Evolutionary conservation across 2,797 vertebrate genomes (phyloP).

Genomic region (Poeciliopsis infans): DNA sequence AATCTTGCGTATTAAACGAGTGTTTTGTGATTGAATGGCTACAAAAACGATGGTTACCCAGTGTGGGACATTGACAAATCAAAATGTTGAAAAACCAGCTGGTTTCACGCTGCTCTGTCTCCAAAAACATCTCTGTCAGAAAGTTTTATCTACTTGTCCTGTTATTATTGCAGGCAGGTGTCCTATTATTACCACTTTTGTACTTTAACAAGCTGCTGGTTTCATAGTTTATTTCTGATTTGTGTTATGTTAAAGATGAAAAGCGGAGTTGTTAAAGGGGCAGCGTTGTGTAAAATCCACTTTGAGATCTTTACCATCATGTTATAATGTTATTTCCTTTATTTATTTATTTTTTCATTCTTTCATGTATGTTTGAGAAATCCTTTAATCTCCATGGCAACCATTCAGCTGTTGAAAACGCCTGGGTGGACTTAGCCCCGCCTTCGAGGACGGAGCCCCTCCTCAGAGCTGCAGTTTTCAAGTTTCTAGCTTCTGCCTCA

Average conservation of each 20-base stretch:
- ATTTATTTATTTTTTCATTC: too few relatives aligned
- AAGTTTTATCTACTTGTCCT: background rate
- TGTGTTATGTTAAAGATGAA: background rate
- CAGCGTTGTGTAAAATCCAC: too few relatives aligned
- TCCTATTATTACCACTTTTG: background rate
- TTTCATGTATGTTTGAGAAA: too few relatives aligned
- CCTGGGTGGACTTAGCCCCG: too few relatives aligned
- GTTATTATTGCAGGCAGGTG: background rate
- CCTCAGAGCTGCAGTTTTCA: too few relatives aligned
- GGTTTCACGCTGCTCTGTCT: background rate
- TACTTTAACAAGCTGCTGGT: background rate
- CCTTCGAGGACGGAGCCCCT: too few relatives aligned
- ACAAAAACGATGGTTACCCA: background rate
- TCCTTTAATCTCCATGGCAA: too few relatives aligned
- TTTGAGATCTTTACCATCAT: too few relatives aligned
- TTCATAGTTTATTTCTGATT: background rate
- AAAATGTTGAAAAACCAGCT: background rate
- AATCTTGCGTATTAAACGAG: background rate
- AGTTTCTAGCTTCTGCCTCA: too few relatives aligned
- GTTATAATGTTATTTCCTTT: too few relatives aligned
- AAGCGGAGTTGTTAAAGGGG: background rate
- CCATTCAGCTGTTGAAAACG: too few relatives aligned
- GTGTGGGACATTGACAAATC: background rate
- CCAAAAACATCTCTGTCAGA: background rate
- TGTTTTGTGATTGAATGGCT: background rate